Evolutionary conservation across 2,797 vertebrate genomes (phyloP), one percentile per base, ranked within the genome.

Genomic region (Synanceia verrucosa): DNA sequence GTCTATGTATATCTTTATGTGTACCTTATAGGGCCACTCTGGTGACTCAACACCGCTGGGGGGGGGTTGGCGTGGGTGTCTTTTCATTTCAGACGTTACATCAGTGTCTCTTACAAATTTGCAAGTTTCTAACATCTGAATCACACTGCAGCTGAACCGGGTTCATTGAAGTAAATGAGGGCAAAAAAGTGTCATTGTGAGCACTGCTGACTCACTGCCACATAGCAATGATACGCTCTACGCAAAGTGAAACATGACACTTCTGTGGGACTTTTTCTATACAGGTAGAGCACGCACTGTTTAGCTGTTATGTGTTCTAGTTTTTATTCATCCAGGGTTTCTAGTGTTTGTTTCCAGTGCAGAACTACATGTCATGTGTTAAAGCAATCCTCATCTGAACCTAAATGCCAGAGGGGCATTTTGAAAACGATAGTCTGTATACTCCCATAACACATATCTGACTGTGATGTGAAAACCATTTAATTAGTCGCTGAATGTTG

Each of bases 81-180:
- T 61, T 70, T 73, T 80, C 24, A n/a, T 70, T 41, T 84, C 84
- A 91, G 90, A 92, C 88, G 81, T 95, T 86, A 93, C 91, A 79
- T 94, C 91, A 92, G 79, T 71, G 75, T 83, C 81, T 89, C 64
- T 61, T 71, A 41, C 68, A 72, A 14, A 76, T 65, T 79, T 16
- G 55, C 68, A 77, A 85, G 91, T 92, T 83, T 87, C 41, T 84
- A 12, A 36, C 53, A 64, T 65, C 67, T 93, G 90, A 94, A 82
- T 94, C 91, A 93, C 62, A 62, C 52, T 28, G 29, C 23, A 70
- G 65, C 43, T 60, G 4, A 46, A 79, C 57, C 69, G 9, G 43
- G 18, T n/a, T 72, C 63, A 68, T 53, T 83, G 33, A 82, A 67
- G 64, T 16, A 83, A 64, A 75, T 51, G 75, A 43, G 53, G 71